Evolutionary conservation across 2,797 vertebrate species (phyloP).

Genomic region (Melanogrammus aeglefinus): DNA sequence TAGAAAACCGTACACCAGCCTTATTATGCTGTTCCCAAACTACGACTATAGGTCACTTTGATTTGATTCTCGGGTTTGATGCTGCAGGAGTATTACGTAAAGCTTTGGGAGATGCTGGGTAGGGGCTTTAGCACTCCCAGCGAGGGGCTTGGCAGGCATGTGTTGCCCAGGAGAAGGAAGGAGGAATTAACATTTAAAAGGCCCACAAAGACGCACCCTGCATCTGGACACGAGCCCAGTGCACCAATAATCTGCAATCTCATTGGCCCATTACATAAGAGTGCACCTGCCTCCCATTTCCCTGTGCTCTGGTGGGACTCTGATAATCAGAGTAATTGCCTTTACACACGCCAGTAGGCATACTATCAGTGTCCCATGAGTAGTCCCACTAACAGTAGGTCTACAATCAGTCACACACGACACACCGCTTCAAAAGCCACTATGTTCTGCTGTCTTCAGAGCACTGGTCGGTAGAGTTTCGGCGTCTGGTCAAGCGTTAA

Average conservation of each 20-base stretch:
- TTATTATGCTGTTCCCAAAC: not conserved
- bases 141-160: constrained; percentile 50
- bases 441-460: not conserved
- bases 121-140: constrained; percentile 48
- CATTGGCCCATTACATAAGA: constrained; percentile 57
- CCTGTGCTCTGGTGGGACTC: constrained; percentile 48
- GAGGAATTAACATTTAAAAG: constrained; percentile 45
- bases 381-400: not conserved
- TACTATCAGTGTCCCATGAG: not conserved
- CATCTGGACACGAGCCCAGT: constrained; percentile 50
- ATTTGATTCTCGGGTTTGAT: not conserved
- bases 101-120: constrained; percentile 14
- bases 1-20: not conserved
- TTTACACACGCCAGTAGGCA: constrained; percentile 2
- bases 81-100: not conserved
- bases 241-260: constrained; percentile 41
- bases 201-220: constrained; percentile 57
- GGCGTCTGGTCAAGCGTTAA: not conserved
- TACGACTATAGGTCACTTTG: not conserved
- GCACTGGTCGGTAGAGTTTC: too few species aligned
- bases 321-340: constrained; percentile 67
- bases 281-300: constrained; percentile 59
- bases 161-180: constrained; percentile 35
- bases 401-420: not conserved
- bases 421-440: not conserved